These are phyloP conservation scores for Oreochromis spilurus DNA, from an alignment of 2,113 vertebrate genomes.

Conservation along the genomic window DNA sequence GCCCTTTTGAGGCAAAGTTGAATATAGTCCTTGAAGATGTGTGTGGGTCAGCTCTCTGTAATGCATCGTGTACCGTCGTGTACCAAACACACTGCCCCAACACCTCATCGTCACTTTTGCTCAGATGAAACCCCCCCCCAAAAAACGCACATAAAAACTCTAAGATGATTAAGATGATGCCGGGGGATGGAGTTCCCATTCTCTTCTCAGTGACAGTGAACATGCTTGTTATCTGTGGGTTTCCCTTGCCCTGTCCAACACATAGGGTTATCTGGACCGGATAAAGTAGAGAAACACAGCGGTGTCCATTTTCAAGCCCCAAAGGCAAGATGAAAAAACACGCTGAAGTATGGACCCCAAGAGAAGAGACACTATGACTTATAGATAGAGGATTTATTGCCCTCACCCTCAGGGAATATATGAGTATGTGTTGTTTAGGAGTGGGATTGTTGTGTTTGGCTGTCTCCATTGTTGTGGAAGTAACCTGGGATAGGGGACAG, in stretches of 20 bases:
- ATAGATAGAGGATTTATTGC: conserved; percentile 39
- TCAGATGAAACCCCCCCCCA: accelerated
- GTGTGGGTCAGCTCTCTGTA: neutral
- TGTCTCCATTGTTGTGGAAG: conserved; percentile 61
- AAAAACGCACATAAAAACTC: neutral
- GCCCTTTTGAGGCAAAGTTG: conserved; percentile 9
- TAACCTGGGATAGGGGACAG: conserved; percentile 47
- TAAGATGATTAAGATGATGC: neutral
- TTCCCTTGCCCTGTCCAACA: conserved; percentile 31
- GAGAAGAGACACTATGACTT: conserved; percentile 40
- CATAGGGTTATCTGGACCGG: conserved; percentile 41
- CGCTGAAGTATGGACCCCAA: conserved; percentile 41
- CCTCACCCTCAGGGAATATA: conserved; percentile 48
- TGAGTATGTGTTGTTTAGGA: conserved; percentile 45
- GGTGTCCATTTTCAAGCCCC: conserved; percentile 41
- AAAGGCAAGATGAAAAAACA: conserved; percentile 58
- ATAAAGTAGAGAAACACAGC: conserved; percentile 22
- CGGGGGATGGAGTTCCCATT: neutral
- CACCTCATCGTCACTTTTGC: conserved; percentile 49
- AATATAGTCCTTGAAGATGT: neutral
- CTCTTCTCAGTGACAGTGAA: conserved; percentile 25
- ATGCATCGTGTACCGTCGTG: conserved; percentile 1
- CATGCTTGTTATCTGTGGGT: conserved; percentile 28
- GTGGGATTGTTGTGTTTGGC: conserved; percentile 36
- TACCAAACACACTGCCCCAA: conserved; percentile 17